A percentile compares a stretch with the other conserved stretches of the same genome.
These are phyloP conservation scores for Camponotus vicinus DNA, from an alignment of 1,140 invertebrate genomes.

Conservation along the genomic window DNA sequence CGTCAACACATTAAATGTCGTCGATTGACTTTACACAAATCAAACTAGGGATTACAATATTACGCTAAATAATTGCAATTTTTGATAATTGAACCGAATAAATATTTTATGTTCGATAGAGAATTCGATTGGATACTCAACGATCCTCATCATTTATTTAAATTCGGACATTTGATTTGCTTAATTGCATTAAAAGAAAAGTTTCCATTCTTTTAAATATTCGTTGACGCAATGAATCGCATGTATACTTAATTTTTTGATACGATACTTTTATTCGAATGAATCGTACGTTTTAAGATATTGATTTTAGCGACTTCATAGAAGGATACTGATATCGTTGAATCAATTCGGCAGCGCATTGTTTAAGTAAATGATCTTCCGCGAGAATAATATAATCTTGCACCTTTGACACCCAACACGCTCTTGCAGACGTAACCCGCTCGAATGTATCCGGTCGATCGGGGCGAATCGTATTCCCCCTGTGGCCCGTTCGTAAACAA, in stretches of 20 bases:
- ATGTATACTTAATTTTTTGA: not conserved
- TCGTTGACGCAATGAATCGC: not conserved
- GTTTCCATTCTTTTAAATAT: not conserved
- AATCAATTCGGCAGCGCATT: too few species aligned
- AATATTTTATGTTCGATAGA: too few species aligned
- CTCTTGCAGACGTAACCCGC: not conserved
- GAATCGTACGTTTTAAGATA: not conserved
- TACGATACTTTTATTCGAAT: not conserved
- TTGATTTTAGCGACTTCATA: not conserved
- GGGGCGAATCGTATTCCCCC: constrained; percentile 42
- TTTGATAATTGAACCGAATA: not conserved
- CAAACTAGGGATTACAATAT: not conserved
- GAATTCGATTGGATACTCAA: not conserved
- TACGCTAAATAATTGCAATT: not conserved
- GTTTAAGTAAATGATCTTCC: too few species aligned
- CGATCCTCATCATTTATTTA: not conserved
- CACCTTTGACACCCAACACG: constrained; percentile 16
- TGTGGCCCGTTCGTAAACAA: constrained; percentile 57
- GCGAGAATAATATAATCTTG: constrained; percentile 28
- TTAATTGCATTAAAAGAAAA: not conserved
- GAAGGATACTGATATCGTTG: not conserved
- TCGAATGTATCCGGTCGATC: constrained; percentile 35
- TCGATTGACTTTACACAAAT: not conserved
- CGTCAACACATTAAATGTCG: not conserved
- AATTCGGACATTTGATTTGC: not conserved